Base-by-base conservation (phyloP, 2,888 invertebrate genomes). In the Brachycybe producta region DNA sequence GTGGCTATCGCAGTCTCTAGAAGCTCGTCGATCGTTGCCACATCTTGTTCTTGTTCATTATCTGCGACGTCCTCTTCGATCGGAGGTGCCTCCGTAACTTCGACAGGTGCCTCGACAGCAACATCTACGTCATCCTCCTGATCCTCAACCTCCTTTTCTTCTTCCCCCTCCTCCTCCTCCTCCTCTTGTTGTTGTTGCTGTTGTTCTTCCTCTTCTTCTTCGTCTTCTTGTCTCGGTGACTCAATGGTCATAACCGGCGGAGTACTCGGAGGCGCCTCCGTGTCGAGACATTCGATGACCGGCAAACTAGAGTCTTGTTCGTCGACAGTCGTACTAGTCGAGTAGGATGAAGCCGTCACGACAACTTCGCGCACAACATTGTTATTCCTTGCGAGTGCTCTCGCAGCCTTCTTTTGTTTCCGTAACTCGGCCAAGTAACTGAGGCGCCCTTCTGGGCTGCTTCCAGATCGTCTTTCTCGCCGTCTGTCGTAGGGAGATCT, bases 341-440 rank as follows among this genome's bases (percentile, higher is more conserved):
- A 36, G 15, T 36, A 5, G 15, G 8, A 36, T 7, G 5, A 19
- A 11, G 5, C 7, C 5, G 32, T 49, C 44, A 13, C 48, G 40
- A 42, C 46, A 49, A 38, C 51, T 54, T 17, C n/a, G n/a, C n/a
- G n/a, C n/a, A n/a, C n/a, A n/a, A n/a, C n/a, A 30, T 11, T 30
- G 32, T n/a, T 30, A n/a, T 30, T 30, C 32, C n/a, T 8, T 11
- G 32, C 32, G 3, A 41, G 24, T 26, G 15, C 23, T 7, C 41
- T 23, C 5, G 41, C n/a, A n/a, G 64, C 64, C 52, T 61, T 61
- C 45, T 59, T 58, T 46, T 63, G 62, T 53, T 66, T 67, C 51
- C 60, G 63, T 7, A 66, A 59, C 58, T 66, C 67, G 7, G 65
- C 63, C 13, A 62, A 64, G 42, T 67, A 56, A 56, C 61, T 63